Conservation (phyloP, 2,888 invertebrate species). For the Alviniconcha strummeri region DNA sequence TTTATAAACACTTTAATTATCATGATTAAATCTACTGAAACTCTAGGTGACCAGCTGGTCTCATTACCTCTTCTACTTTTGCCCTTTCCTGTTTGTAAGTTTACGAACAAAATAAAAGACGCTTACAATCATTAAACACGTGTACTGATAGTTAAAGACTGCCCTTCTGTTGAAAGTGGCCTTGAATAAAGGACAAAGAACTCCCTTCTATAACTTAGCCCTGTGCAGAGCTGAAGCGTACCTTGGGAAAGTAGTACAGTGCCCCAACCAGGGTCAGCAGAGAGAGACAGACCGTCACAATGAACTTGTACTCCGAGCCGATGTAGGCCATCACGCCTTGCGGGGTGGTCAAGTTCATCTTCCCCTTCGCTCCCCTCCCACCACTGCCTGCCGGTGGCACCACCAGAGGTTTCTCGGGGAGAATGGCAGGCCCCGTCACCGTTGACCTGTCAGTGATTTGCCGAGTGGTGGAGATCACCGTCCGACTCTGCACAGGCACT, state of each 20-base stretch:
- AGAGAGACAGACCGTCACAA: constrained; percentile 54
- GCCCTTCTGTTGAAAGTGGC: no score
- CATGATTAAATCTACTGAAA: no score
- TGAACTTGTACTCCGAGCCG: constrained; percentile 56
- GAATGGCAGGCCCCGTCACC: neutral
- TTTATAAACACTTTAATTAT: no score
- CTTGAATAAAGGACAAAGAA: no score
- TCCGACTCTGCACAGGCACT: constrained; percentile 63
- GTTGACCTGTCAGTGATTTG: constrained; percentile 58
- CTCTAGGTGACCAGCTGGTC: no score
- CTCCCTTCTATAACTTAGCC: no score
- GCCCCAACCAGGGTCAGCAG: constrained; percentile 56
- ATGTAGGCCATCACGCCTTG: constrained; percentile 34
- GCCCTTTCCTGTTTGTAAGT: no score
- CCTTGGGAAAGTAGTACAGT: constrained; percentile 59
- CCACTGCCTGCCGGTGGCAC: constrained; percentile 30
- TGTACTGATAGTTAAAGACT: no score
- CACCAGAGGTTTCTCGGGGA: constrained; percentile 28
- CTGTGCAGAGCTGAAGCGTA: constrained; percentile 37
- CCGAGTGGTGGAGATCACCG: constrained; percentile 57
- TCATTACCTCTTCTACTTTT: no score
- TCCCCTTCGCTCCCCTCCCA: constrained; percentile 31
- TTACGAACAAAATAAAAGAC: no score
- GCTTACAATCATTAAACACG: no score
- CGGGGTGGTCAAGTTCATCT: constrained; percentile 22